Percentiles rank a stretch among this genome's conserved stretches.
These are phyloP conservation scores for Sciurus vulgaris DNA, from an alignment of 2,797 vertebrate genomes.

Conservation along the genomic window DNA sequence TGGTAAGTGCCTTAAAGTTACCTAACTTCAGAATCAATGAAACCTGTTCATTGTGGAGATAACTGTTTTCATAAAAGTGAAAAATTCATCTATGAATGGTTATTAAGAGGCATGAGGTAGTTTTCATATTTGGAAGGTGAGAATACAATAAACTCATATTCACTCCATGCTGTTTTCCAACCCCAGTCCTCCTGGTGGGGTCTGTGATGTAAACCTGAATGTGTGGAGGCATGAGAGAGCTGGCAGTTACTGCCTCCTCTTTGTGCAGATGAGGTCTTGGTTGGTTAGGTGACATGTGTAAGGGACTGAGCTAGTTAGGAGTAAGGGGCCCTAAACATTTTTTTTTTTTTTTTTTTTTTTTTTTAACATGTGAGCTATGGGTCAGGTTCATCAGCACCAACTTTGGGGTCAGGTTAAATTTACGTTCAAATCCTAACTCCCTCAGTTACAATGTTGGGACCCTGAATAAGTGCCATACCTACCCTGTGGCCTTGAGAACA, in stretches of 20 bases:
- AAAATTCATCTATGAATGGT: neutral
- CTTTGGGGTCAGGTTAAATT: neutral
- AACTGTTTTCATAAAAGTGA: conserved; percentile 33
- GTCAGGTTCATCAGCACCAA: neutral
- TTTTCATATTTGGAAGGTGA: neutral
- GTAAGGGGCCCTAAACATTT: neutral
- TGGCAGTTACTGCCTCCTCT: neutral
- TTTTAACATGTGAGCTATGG: no score
- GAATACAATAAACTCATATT: neutral
- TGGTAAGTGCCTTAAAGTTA: conserved; percentile 22
- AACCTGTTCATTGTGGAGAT: neutral
- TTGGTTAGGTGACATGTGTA: neutral
- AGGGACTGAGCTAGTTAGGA: neutral
- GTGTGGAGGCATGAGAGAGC: rapidly evolving
- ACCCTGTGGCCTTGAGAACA: neutral
- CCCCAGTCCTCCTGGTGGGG: neutral
- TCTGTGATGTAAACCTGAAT: neutral
- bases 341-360: neutral
- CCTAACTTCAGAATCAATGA: conserved; percentile 60
- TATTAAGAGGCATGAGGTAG: neutral
- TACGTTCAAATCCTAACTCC: neutral
- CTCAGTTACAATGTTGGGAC: neutral
- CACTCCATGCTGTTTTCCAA: rapidly evolving
- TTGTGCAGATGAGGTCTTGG: neutral
- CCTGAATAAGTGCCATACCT: neutral